Evolutionary conservation across 2,888 invertebrate genomes (phyloP).

Genomic region (Lycophotia porphyrea): DNA sequence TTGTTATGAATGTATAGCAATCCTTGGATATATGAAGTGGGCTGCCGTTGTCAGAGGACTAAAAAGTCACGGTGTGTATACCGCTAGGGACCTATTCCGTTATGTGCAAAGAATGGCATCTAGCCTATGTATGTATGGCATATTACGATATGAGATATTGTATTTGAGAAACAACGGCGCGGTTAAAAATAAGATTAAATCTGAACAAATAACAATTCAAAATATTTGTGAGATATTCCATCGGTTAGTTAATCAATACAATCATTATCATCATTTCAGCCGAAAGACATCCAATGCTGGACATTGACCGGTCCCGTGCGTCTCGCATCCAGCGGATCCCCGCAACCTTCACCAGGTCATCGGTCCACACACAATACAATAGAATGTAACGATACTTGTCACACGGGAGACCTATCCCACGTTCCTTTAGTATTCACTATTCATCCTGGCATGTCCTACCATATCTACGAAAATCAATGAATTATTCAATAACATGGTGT

Average conservation of each 20-base stretch:
- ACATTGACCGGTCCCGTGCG: no score
- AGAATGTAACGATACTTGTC: constrained; percentile 18
- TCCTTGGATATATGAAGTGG: no score
- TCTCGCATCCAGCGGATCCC: no score
- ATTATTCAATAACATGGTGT: constrained; percentile 51
- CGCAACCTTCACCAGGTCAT: no score
- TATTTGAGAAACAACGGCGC: neutral
- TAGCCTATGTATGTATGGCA: neutral
- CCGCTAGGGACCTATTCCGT: neutral
- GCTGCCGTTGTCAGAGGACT: no score
- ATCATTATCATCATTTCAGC: no score
- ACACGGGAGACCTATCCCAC: constrained; percentile 35
- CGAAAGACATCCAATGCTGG: no score
- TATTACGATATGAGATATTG: neutral
- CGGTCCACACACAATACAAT: constrained; percentile 11
- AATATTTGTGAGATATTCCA: neutral
- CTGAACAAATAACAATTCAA: neutral
- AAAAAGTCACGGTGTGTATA: no score
- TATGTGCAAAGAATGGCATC: neutral
- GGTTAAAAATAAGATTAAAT: neutral
- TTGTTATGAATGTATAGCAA: no score
- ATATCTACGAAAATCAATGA: constrained; percentile 56
- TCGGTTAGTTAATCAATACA: neutral
- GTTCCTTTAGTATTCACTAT: constrained; percentile 54
- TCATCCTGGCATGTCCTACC: constrained; percentile 43